These are phyloP conservation scores for Benitochromis conjunctus DNA, from an alignment of 2,113 vertebrate genomes.

Conservation along the genomic window DNA sequence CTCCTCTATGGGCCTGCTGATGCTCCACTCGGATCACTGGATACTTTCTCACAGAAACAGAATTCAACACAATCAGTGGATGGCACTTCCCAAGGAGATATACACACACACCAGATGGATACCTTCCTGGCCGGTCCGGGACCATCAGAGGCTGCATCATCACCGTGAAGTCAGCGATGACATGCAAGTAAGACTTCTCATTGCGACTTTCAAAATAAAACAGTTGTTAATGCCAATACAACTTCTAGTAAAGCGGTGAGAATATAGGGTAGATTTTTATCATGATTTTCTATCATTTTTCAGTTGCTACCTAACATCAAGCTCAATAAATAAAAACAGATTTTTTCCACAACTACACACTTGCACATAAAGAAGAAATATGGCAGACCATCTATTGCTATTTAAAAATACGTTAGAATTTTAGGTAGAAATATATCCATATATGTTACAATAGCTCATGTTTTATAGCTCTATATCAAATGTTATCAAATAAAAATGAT, in stretches of 20 bases:
- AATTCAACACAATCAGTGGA: conserved; percentile 41
- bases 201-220: conserved; percentile 19
- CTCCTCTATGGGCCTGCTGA: conserved; percentile 31
- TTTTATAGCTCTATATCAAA: not conserved
- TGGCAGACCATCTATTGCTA: not conserved
- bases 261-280: not conserved
- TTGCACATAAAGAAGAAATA: too few relatives aligned
- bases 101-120: conserved; percentile 59
- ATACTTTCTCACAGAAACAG: conserved; percentile 35
- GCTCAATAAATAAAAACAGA: not conserved
- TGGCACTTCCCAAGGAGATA: conserved; percentile 51
- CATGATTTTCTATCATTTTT: not conserved
- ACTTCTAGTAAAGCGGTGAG: not conserved
- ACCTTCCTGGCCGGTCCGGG: conserved; percentile 60
- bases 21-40: conserved; percentile 27
- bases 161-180: not conserved
- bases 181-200: not conserved
- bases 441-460: not conserved
- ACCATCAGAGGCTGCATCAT: conserved; percentile 64
- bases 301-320: not conserved
- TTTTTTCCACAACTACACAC: too few relatives aligned
- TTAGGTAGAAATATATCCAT: not conserved
- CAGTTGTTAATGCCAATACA: fast-evolving
- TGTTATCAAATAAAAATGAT: not conserved
- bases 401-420: not conserved